Base-by-base conservation (phyloP, 2,888 invertebrate species). In the Zhuqinia jingwanae region DNA sequence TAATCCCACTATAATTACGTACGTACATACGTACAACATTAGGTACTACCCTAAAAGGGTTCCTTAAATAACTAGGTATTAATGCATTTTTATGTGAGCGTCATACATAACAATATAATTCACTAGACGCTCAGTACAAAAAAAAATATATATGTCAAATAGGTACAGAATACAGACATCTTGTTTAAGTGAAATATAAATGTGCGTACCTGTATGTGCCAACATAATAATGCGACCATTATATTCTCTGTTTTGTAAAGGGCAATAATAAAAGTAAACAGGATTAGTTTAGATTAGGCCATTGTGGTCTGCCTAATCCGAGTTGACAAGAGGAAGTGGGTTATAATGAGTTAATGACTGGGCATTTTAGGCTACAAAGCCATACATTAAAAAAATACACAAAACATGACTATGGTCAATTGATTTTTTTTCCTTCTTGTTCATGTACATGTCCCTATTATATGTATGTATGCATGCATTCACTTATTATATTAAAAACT, bases 281-380 rank as follows among this genome's bases (percentile, higher is more conserved):
- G 36, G 36, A 36, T 36, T 36, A 36, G 36, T 36, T 63, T 36
- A 15, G 36, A 63, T 63, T 63, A 17, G 30, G n/a, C 63, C 36
- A 63, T 36, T 63, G 17, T 63, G 30, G 3, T 63, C 60, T 17
- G 36, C 15, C 22, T 70, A 82, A 82, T 82, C 56, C 36, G 17
- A 60, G 81, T 60, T 73, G 81, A 82, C 81, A 82, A 82, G 81
- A 82, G 81, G 81, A 82, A 82, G 81, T 82, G 25, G 58, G 42
- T 73, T 60, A 73, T 82, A 82, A 81, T 70, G 42, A 65, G 70
- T n/a, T 78, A 78, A 78, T 78, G 78, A 78, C 50, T 45, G 60
- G 27, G 78, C 45, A 65, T 42, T 78, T 63, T 63, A 45, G 22
- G n/a, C n/a, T n/a, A n/a, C n/a, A 17, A 36, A 78, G 25, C 36